Evolutionary conservation across 1,140 invertebrate genomes (phyloP), one percentile per base, ranked within the genome.

Genomic region (Bacillus rossius): DNA sequence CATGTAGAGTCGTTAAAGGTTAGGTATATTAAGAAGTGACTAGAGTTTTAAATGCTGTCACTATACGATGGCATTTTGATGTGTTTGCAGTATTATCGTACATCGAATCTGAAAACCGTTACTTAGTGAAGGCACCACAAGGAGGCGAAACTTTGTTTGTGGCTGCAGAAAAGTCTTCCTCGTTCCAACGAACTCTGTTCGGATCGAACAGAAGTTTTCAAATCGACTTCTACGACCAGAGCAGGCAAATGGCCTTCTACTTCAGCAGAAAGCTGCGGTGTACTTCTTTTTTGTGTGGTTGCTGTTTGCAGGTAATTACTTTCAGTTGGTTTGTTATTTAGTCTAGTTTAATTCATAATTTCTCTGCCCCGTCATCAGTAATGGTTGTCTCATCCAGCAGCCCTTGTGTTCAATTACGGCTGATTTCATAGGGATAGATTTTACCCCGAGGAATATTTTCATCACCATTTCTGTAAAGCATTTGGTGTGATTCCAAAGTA

Each of bases 191-290:
- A 48, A 72, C 78, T 42, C 64, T 83, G 13, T 85, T 81, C 69
- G 83, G 84, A 5, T 73, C 79, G 0, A 75, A 75, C 0, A 66
- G 84, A 22, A 73, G 77, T 0, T 85, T 84, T 64, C 68, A 70
- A 29, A 80, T 86, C 78, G 77, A 79, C 55, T 61, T 86, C 2
- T 77, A 82, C 52, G 84, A 86, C 64, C 82, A 77, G 69, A 82
- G 81, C 0, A 72, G 82, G 54, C 84, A 85, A 65, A 81, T 84
- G 63, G 83, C 82, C 0, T 62, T 85, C 59, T 68, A 78, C n/a
- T 73, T 85, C 37, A 69, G 75, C 52, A 72, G 82, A 40, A 71
- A 79, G 37, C 69, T 84, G 2, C 81, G 81, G 2, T 58, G 34
- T 16, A 26, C 47, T 16, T 43, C 34, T 29, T 59, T 47, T 41